These are phyloP conservation scores for Actenoides hombroni DNA, from an alignment of 2,113 vertebrate genomes.

Conservation along the genomic window DNA sequence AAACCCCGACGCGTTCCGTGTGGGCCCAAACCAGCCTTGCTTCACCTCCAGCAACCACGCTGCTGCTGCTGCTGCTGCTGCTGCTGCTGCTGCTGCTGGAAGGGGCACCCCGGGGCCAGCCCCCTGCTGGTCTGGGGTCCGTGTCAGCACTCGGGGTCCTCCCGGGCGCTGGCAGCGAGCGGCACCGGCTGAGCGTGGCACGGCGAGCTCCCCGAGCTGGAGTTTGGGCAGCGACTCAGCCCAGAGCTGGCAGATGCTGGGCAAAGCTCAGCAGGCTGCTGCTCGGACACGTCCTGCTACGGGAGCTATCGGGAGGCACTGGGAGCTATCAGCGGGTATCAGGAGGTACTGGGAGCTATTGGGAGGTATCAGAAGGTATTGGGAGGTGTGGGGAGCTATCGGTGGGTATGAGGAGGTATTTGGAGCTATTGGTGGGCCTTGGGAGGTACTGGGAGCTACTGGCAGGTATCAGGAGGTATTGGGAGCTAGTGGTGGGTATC, in stretches of 20 bases:
- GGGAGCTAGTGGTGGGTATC: too few relatives aligned
- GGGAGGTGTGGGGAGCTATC: too few relatives aligned
- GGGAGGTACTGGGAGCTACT: too few relatives aligned
- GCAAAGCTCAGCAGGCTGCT: background rate
- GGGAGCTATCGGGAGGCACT: background rate
- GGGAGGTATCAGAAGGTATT: too few relatives aligned
- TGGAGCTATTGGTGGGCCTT: too few relatives aligned
- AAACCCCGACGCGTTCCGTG: background rate
- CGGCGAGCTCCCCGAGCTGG: accelerated
- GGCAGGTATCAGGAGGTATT: too few relatives aligned
- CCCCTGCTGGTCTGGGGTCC: background rate
- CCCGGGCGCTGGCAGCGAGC: accelerated
- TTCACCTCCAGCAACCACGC: background rate
- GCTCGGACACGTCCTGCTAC: background rate
- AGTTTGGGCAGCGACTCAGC: background rate
- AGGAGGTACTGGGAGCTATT: too few relatives aligned
- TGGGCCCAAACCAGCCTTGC: background rate
- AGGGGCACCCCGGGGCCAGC: accelerated
- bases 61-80: background rate
- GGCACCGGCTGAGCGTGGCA: background rate
- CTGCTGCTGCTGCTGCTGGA: background rate
- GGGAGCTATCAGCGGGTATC: too few relatives aligned
- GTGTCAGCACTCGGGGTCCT: background rate
- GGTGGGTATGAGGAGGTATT: too few relatives aligned
- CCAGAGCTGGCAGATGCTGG: background rate